Evolutionary conservation across 92 coral and sea anemone species (phyloP).

Genomic region (Chrysogorgia sp.): DNA sequence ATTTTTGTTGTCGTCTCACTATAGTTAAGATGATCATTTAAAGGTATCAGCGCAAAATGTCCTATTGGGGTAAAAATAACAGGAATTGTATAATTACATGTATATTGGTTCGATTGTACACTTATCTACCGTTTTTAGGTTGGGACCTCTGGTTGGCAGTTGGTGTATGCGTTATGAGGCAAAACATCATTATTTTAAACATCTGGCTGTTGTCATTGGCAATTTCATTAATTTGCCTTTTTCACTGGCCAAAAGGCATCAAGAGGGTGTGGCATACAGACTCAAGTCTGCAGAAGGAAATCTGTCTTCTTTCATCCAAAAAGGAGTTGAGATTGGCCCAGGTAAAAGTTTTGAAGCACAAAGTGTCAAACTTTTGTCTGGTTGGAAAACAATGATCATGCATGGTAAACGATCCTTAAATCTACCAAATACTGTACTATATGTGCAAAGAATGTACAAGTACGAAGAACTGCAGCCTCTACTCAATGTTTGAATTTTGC

Average conservation of each 20-base stretch:
- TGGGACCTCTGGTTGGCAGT: conserved; percentile 60
- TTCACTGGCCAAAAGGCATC: conserved; percentile 60
- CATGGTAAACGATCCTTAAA: not conserved
- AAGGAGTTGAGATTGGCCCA: conserved; percentile 64
- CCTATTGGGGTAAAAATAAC: too few species aligned
- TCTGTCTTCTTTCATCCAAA: conserved; percentile 49
- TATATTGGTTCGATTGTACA: too few species aligned
- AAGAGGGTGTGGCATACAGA: conserved; percentile 41
- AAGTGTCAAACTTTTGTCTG: not conserved
- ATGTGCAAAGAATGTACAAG: too few species aligned
- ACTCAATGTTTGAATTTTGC: too few species aligned
- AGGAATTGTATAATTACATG: too few species aligned
- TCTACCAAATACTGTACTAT: too few species aligned
- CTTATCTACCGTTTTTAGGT: conserved; percentile 36
- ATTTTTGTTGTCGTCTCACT: too few species aligned
- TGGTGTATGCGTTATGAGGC: conserved; percentile 75
- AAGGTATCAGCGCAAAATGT: too few species aligned
- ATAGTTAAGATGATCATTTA: too few species aligned
- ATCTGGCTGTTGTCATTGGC: conserved; percentile 53
- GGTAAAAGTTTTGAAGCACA: conserved; percentile 42
- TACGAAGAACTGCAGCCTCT: too few species aligned
- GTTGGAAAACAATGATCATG: not conserved
- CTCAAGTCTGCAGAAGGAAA: conserved; percentile 56
- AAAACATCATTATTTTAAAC: conserved; percentile 57
- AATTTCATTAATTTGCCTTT: conserved; percentile 62